Conservation (phyloP, 1,140 invertebrate genomes). For the Colletes gigas region DNA sequence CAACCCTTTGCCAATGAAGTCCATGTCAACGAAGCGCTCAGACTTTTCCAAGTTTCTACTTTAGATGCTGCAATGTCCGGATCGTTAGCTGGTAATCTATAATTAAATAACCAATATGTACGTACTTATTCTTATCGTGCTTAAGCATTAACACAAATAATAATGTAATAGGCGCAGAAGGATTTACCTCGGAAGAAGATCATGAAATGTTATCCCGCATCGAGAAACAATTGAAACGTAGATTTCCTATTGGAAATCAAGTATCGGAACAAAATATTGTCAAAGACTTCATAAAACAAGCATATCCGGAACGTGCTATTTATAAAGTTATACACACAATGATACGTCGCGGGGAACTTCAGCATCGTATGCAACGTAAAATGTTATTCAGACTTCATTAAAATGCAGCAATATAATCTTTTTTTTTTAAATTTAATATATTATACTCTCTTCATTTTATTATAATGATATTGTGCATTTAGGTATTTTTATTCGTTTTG, state of each 20-base stretch:
- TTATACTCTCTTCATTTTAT: background rate
- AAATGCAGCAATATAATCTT: conserved; percentile 66
- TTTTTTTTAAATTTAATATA: conserved; percentile 14
- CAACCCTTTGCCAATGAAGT: conserved; percentile 94
- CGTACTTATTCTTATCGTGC: background rate
- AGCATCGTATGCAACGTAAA: conserved; percentile 97
- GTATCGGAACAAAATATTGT: conserved; percentile 97
- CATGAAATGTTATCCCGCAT: conserved; percentile 93
- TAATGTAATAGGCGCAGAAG: conserved; percentile 90
- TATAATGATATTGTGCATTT: conserved; percentile 20
- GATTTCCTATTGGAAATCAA: conserved; percentile 97
- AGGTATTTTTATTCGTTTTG: background rate
- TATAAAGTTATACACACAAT: conserved; percentile 95
- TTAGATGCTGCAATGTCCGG: conserved; percentile 97
- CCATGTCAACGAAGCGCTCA: conserved; percentile 98
- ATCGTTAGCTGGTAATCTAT: conserved; percentile 88
- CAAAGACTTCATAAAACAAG: conserved; percentile 96
- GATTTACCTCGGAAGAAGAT: conserved; percentile 97
- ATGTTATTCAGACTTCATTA: conserved; percentile 95
- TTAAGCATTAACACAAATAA: background rate
- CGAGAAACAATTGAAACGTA: conserved; percentile 96
- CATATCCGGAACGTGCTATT: conserved; percentile 94
- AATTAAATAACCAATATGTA: conserved; percentile 32
- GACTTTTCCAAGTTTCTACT: conserved; percentile 99
- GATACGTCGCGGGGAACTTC: conserved; percentile 96